A percentile compares a stretch with the other conserved stretches of the same genome.
These are phyloP conservation scores for Neomorphus geoffroyi DNA, from an alignment of 2,797 vertebrate species.

Conservation along the genomic window DNA sequence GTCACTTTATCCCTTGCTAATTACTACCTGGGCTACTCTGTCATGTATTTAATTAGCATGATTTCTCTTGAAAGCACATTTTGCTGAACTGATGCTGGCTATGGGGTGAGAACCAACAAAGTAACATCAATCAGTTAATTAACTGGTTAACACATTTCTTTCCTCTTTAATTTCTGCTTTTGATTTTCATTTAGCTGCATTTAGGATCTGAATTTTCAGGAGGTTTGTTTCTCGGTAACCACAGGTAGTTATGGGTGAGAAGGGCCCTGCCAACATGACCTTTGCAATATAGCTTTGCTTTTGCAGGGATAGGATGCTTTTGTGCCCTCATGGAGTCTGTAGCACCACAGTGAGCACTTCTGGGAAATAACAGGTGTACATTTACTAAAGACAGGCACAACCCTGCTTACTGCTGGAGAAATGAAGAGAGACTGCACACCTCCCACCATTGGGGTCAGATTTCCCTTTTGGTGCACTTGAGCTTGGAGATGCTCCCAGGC, in stretches of 20 bases:
- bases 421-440: neutral
- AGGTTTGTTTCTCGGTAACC: neutral
- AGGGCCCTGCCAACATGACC: neutral
- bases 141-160: constrained; percentile 51
- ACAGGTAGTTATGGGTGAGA: neutral
- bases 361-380: constrained; percentile 48
- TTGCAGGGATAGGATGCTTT: neutral
- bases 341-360: neutral
- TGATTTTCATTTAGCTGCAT: constrained; percentile 32
- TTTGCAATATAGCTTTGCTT: neutral
- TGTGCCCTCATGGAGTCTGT: neutral
- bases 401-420: constrained; percentile 21
- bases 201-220: constrained; percentile 3
- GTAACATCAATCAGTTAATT: constrained; percentile 64
- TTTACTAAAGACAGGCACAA: constrained; percentile 37
- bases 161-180: constrained; percentile 49
- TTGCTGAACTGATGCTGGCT: neutral
- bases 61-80: constrained; percentile 52
- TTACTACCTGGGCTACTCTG: constrained; percentile 43
- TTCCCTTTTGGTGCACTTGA: neutral
- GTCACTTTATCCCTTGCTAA: constrained; percentile 39
- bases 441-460: constrained; percentile 19
- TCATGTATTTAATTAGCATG: constrained; percentile 48
- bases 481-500: neutral
- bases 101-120: constrained; percentile 13